Conservation (phyloP, 2,888 invertebrate species). For the Polydrusus tereticollis region DNA sequence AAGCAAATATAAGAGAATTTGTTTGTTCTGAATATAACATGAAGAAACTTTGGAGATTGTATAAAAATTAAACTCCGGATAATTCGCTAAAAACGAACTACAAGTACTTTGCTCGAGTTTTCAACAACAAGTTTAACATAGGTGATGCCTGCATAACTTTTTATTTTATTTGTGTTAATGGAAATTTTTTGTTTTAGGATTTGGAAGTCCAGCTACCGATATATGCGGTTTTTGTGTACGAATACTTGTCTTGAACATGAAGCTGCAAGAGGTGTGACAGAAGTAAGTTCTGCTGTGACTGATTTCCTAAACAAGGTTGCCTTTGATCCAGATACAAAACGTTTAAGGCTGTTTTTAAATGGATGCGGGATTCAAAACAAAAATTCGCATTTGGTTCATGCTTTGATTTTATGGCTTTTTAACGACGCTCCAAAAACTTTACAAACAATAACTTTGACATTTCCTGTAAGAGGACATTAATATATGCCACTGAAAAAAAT, state of each 20-base stretch:
- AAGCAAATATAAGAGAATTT: too few species aligned
- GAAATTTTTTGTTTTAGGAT: too few species aligned
- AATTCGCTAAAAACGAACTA: too few species aligned
- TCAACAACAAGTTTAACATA: too few species aligned
- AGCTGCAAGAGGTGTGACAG: conserved; percentile 48
- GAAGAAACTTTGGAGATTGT: too few species aligned
- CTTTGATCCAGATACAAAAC: background rate
- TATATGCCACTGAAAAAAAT: background rate
- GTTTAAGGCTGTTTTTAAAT: background rate
- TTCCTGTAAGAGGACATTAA: background rate
- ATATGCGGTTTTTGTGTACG: too few species aligned
- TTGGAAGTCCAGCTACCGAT: too few species aligned
- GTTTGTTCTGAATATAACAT: too few species aligned
- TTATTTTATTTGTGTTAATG: too few species aligned
- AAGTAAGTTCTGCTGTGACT: conserved; percentile 34
- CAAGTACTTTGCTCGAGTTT: too few species aligned
- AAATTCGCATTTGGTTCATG: background rate
- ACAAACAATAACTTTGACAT: background rate
- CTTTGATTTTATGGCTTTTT: background rate
- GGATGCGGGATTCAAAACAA: background rate
- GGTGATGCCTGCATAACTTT: too few species aligned
- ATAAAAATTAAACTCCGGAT: too few species aligned
- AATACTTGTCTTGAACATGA: conserved; percentile 52
- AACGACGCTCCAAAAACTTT: background rate
- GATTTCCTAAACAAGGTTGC: conserved; percentile 16